Evolutionary conservation across 2,797 vertebrate species (phyloP).

Genomic region (Sternotherus odoratus): DNA sequence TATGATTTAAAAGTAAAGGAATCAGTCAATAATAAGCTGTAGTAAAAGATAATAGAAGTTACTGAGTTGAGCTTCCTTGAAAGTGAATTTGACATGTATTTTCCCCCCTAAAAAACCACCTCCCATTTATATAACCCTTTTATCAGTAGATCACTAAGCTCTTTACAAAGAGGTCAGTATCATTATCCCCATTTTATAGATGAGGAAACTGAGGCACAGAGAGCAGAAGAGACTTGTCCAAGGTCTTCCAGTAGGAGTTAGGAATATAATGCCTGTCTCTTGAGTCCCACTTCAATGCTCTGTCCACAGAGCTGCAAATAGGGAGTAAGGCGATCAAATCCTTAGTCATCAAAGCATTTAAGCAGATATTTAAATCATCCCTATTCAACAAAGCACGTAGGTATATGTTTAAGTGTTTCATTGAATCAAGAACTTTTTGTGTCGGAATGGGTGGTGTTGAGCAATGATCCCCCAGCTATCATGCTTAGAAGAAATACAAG

Average conservation of each 20-base stretch:
- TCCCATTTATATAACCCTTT: not conserved
- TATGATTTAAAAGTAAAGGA: not conserved
- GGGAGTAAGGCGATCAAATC: not conserved
- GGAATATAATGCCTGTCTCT: not conserved
- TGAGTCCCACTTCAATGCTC: not conserved
- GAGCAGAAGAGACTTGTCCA: not conserved
- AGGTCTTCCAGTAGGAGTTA: not conserved
- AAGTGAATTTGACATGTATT: conserved; percentile 20
- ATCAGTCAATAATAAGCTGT: not conserved
- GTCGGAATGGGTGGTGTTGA: not conserved
- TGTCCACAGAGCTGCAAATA: not conserved
- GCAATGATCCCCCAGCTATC: not conserved
- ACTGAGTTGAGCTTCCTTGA: conserved; percentile 15
- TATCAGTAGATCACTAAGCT: not conserved
- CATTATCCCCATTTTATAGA: not conserved
- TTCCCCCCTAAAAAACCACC: not conserved
- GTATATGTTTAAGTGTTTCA: not conserved
- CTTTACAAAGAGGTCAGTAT: not conserved
- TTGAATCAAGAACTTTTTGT: not conserved
- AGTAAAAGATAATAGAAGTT: not conserved
- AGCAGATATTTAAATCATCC: conserved; percentile 31
- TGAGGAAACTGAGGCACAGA: not conserved
- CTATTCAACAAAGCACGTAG: conserved; percentile 18
- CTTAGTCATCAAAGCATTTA: conserved; percentile 9
- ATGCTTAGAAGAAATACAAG: not conserved